These are phyloP conservation scores for Apodemus agrarius DNA, from an alignment of 2,797 vertebrate species.

Conservation along the genomic window DNA sequence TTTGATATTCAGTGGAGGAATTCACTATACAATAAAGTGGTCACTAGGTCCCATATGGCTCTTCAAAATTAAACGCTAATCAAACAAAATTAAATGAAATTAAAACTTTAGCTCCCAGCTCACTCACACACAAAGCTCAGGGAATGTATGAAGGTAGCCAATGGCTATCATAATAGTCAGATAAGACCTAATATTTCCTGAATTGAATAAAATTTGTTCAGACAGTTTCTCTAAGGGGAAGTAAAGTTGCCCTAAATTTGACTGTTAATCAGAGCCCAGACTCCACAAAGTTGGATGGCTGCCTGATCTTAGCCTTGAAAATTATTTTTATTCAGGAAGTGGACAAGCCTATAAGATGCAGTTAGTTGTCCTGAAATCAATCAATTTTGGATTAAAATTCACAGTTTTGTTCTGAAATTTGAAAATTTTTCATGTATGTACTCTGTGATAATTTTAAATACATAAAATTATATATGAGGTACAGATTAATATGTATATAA, in stretches of 20 bases:
- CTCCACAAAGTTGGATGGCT: neutral
- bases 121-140: neutral
- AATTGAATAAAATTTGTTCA: neutral
- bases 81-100: conserved; percentile 36
- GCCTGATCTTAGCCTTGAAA: neutral
- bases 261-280: neutral
- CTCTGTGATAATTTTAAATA: neutral
- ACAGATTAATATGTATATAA: neutral
- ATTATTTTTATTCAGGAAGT: conserved; percentile 2
- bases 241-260: neutral
- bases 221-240: neutral
- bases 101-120: neutral
- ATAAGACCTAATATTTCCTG: neutral
- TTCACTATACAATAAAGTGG: neutral
- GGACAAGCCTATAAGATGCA: neutral
- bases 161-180: neutral
- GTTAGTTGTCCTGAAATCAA: conserved; percentile 30
- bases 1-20: neutral
- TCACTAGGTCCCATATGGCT: neutral
- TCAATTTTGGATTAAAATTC: conserved; percentile 25
- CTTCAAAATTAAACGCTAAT: conserved; percentile 3
- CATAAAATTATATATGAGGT: too few species aligned
- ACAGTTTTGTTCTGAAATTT: neutral
- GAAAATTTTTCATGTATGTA: neutral
- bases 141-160: neutral